These are phyloP conservation scores for Stenolophus ochropezus DNA, from an alignment of 2,888 invertebrate genomes.

Conservation along the genomic window DNA sequence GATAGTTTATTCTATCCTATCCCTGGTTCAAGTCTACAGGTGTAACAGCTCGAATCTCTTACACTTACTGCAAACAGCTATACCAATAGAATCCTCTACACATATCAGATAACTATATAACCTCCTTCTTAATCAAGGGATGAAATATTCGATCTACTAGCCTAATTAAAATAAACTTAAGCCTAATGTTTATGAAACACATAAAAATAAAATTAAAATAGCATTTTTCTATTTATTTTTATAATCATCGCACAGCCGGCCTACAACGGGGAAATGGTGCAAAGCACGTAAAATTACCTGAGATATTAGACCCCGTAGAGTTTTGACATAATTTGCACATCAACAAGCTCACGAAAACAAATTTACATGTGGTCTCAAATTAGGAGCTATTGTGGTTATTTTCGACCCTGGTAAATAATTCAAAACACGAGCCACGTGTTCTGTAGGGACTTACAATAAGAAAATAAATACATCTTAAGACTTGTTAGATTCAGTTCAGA, in stretches of 20 bases:
- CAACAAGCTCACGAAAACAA: not conserved
- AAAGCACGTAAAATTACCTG: constrained; percentile 24
- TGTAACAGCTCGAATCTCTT: constrained; percentile 12
- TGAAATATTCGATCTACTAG: constrained; percentile 26
- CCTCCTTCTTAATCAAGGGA: constrained; percentile 36
- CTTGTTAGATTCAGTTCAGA: no score
- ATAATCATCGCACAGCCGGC: constrained; percentile 47
- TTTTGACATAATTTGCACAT: constrained; percentile 41
- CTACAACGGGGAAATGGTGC: constrained; percentile 15
- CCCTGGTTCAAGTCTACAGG: not conserved
- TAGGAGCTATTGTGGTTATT: not conserved
- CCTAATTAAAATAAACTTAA: constrained; percentile 23
- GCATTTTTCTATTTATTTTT: constrained; percentile 37
- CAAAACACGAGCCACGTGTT: no score
- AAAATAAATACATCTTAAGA: no score
- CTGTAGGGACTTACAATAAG: no score
- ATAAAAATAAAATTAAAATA: constrained; percentile 35
- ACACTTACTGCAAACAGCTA: constrained; percentile 17
- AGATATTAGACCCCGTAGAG: constrained; percentile 39
- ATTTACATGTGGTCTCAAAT: not conserved
- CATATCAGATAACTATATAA: constrained; percentile 21
- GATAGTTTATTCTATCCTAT: not conserved
- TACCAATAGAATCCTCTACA: constrained; percentile 24
- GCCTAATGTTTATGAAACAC: constrained; percentile 27
- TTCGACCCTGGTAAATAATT: no score